Conservation (phyloP, 2,888 invertebrate species). For the Ormyrus nitidulus region DNA sequence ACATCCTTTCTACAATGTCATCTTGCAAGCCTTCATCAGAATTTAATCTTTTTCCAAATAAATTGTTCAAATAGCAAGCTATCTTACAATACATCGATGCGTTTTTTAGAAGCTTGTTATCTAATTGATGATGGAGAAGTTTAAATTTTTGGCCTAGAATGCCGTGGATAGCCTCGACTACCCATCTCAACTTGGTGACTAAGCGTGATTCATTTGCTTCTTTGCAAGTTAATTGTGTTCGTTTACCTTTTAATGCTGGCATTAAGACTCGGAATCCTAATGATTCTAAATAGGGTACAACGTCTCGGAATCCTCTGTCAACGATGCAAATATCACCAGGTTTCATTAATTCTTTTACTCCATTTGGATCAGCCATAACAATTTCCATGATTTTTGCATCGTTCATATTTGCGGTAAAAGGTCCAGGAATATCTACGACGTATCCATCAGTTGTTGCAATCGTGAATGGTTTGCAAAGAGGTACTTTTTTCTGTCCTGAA, state of each 20-base stretch:
- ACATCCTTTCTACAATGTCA: conserved; percentile 7
- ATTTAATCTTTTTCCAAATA: conserved; percentile 53
- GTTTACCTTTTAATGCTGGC: too few species aligned
- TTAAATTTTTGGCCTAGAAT: conserved; percentile 57
- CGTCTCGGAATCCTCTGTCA: conserved; percentile 56
- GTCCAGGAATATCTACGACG: conserved; percentile 51
- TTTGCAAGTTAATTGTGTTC: conserved; percentile 55
- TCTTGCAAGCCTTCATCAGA: not conserved
- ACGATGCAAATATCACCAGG: too few species aligned
- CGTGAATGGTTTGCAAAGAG: conserved; percentile 54
- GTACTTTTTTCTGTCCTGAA: conserved; percentile 54
- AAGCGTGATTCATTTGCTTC: conserved; percentile 58
- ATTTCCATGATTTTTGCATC: too few species aligned
- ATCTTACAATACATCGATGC: conserved; percentile 47
- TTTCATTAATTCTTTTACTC: too few species aligned
- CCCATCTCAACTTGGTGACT: conserved; percentile 58
- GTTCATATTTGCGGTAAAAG: conserved; percentile 49
- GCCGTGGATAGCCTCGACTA: conserved; percentile 60
- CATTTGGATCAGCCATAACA: too few species aligned
- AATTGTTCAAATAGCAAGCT: conserved; percentile 55
- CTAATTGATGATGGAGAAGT: conserved; percentile 55
- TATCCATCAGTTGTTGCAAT: conserved; percentile 51
- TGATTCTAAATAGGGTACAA: conserved; percentile 33
- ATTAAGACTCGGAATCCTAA: conserved; percentile 57
- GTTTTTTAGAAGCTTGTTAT: conserved; percentile 54